Conservation (phyloP, 1,140 invertebrate genomes). For the Apis dorsata region DNA sequence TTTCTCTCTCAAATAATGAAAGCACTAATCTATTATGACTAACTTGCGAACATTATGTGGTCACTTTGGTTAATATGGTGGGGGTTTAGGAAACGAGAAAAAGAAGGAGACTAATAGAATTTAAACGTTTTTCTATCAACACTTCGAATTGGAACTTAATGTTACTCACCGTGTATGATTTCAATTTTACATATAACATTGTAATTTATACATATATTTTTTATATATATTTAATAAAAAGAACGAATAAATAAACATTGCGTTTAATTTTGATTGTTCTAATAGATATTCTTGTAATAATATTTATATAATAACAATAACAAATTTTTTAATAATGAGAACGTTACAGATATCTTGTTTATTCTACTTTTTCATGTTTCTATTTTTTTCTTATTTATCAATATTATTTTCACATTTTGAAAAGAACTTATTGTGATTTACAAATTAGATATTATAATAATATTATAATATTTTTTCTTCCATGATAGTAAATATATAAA, state of each 20-base stretch:
- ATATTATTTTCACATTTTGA: not conserved
- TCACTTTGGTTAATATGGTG: not conserved
- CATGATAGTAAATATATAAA: too few species aligned
- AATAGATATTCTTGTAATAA: not conserved
- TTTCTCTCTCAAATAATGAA: not conserved
- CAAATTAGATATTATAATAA: too few species aligned
- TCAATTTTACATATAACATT: slow-evolving; percentile 74
- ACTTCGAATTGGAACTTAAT: slow-evolving; percentile 32
- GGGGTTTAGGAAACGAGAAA: not conserved
- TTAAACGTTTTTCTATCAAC: slow-evolving; percentile 56
- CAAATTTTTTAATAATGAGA: not conserved
- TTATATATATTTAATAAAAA: slow-evolving; percentile 80
- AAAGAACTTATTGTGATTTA: too few species aligned
- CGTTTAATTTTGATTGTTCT: not conserved
- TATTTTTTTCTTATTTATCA: not conserved
- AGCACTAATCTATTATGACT: slow-evolving; percentile 14
- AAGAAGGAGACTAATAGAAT: slow-evolving; percentile 23
- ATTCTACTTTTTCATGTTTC: too few species aligned
- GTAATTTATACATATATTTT: slow-evolving; percentile 79
- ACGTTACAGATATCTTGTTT: not conserved
- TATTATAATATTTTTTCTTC: too few species aligned
- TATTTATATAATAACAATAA: not conserved
- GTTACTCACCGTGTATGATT: slow-evolving; percentile 59
- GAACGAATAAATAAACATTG: slow-evolving; percentile 56
- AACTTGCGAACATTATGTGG: not conserved